Base-by-base conservation (phyloP, 2,888 invertebrate genomes). In the Vanessa cardui region DNA sequence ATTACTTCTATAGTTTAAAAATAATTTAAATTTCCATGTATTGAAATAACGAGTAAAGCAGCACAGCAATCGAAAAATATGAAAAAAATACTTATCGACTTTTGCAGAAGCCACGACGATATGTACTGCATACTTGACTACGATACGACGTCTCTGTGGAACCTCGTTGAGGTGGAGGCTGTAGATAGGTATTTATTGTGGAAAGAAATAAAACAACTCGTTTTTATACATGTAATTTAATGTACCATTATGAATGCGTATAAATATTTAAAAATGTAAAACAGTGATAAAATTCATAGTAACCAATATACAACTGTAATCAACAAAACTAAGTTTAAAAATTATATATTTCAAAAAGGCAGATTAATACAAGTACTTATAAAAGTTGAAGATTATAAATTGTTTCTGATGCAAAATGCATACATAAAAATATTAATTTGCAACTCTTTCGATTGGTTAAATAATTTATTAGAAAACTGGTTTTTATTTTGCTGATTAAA, bases 261-360 rank as follows among this genome's bases (percentile, higher is more conserved):
- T 93, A 93, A 92, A 93, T 93, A 93, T 93, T 93, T 93, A 86
- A 92, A 93, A 93, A 90, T 91, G 88, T 92, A 93, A 93, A 93
- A 93, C 93, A 93, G 92, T 93, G 90, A 93, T 93, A 93, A 92
- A 93, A 93, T 93, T 90, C 90, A 91, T 89, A 90, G 83, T 84
- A 92, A 91, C 89, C 88, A 88, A 92, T 90, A 88, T 81, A 88
- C 80, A 89, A 90, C 85, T 88, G 88, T 83, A 85, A 86, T 77
- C 77, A 90, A 92, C 83, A 81, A 77, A 90, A 89, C 83, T 85
- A 81, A 83, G 75, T 82, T 81, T 82, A 81, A 90, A 92, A 90
- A 86, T 69, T 58, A 71, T 64, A 68, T 60, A 64, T 69, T 66
- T 63, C 62, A 58, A 47, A 68, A 70, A 65, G 58, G 44, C 58